phyloP scores from a whole-genome alignment of 2,888 invertebrate genomes.

The Apodemia zela region DNA sequence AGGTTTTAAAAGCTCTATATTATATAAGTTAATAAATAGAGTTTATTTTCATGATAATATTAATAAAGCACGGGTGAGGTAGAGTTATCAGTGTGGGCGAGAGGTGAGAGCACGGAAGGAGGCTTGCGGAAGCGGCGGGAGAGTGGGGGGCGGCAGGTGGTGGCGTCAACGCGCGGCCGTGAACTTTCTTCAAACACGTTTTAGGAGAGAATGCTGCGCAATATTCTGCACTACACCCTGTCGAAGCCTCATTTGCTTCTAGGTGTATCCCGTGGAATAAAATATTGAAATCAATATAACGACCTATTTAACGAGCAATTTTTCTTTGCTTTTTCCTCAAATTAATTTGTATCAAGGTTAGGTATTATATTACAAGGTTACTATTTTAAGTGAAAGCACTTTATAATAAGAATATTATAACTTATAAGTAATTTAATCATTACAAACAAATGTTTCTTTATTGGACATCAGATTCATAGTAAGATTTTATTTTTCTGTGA shows the following conservation, averaged over 20 bases:
- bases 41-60: conserved; percentile 1
- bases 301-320: not conserved
- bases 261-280: conserved; percentile 3
- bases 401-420: not conserved
- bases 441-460: too few species aligned
- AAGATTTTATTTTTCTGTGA: too few species aligned
- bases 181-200: conserved; percentile 80
- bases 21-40: conserved; percentile 8
- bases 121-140: conserved; percentile 43
- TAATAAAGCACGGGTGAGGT: conserved; percentile 25
- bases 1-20: not conserved
- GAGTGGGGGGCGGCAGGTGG: conserved; percentile 53
- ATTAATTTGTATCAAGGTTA: not conserved
- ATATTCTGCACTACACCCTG: conserved; percentile 65
- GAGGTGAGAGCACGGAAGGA: conserved; percentile 46
- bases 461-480: too few species aligned
- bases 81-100: conserved; percentile 36
- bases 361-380: not conserved
- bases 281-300: conserved; percentile 1
- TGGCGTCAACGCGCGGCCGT: conserved; percentile 79
- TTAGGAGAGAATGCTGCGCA: conserved; percentile 76
- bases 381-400: not conserved
- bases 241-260: conserved; percentile 48
- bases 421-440: too few species aligned
- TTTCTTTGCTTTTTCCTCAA: not conserved